Evolutionary conservation across 2,113 vertebrate species (phyloP).

Genomic region (Otis tarda): DNA sequence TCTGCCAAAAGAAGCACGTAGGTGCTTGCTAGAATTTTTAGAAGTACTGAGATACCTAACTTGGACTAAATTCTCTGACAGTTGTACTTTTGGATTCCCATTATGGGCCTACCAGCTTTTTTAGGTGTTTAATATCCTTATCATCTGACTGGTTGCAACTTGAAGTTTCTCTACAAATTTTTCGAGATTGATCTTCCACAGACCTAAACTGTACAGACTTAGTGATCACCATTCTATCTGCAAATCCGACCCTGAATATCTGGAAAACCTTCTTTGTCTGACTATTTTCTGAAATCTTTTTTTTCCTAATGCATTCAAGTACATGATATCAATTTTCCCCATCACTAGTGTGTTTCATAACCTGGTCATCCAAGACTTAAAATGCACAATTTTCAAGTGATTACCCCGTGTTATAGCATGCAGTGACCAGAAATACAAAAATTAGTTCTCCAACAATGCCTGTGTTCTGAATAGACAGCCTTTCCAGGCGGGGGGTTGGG

Average conservation of each 20-base stretch:
- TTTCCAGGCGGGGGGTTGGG: rapidly evolving
- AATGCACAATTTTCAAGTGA: background rate
- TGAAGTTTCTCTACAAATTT: background rate
- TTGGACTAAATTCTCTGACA: background rate
- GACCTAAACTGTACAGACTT: background rate
- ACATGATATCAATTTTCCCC: background rate
- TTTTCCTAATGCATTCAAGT: background rate
- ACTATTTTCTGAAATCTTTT: background rate
- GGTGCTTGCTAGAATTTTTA: background rate
- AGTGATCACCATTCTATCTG: background rate
- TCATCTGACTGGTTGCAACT: background rate
- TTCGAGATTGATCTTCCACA: background rate
- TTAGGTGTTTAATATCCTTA: background rate
- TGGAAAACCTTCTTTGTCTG: background rate
- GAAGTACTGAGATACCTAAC: background rate
- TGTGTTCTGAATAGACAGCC: background rate
- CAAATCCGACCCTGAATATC: background rate
- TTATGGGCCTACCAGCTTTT: background rate
- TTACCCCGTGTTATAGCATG: background rate
- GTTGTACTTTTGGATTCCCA: background rate
- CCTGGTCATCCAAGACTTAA: background rate
- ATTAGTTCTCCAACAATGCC: background rate
- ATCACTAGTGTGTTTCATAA: background rate
- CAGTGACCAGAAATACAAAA: background rate
- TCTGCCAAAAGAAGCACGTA: background rate